These are phyloP conservation scores for Fissipunctia ypsillon DNA, from an alignment of 2,888 invertebrate genomes.

Conservation along the genomic window DNA sequence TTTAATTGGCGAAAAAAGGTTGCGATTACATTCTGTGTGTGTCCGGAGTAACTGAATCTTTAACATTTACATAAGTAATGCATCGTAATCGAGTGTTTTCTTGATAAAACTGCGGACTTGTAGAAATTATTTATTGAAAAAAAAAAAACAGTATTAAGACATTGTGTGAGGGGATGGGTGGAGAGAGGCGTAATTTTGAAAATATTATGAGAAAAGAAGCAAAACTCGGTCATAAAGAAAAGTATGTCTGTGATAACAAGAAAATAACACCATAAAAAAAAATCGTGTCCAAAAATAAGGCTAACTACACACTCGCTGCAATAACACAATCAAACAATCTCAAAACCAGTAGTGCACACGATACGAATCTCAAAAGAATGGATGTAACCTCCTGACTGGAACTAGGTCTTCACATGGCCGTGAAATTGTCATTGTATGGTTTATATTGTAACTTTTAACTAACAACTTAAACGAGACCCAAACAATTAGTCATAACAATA, in stretches of 20 bases:
- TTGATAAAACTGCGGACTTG: not conserved
- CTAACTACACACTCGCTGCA: conserved; percentile 22
- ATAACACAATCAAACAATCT: conserved; percentile 52
- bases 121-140: too few relatives aligned
- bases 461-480: conserved; percentile 23
- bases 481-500: conserved; percentile 60
- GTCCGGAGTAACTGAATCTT: conserved; percentile 7
- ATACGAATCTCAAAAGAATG: conserved; percentile 58
- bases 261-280: conserved; percentile 10
- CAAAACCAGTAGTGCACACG: conserved; percentile 55
- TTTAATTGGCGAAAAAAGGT: conserved; percentile 42
- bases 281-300: conserved; percentile 52
- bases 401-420: conserved; percentile 78
- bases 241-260: not conserved
- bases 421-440: conserved; percentile 66
- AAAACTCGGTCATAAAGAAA: not conserved
- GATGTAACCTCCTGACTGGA: conserved; percentile 64
- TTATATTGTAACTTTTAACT: conserved; percentile 12
- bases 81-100: not conserved
- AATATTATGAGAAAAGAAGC: too few relatives aligned
- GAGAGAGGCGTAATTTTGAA: too few relatives aligned
- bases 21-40: conserved; percentile 8
- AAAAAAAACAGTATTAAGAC: not conserved
- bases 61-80: conserved; percentile 7
- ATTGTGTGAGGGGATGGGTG: too few relatives aligned